These are phyloP conservation scores for Lypha dubia DNA, from an alignment of 2,888 invertebrate species.

Conservation along the genomic window DNA sequence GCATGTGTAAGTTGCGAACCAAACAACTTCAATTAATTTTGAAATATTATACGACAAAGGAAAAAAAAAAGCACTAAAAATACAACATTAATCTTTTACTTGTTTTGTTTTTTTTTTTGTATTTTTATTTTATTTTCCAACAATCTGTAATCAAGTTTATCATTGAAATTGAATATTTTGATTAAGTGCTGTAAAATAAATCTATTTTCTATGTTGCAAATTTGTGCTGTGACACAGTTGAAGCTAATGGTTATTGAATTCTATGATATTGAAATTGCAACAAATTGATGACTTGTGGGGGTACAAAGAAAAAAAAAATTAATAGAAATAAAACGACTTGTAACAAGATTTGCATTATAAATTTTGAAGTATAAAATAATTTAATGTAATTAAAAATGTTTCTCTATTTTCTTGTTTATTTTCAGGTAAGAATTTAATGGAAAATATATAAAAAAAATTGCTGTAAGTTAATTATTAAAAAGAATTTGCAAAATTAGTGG, in stretches of 20 bases:
- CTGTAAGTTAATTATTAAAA: conserved; percentile 20
- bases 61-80: no score
- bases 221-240: neutral
- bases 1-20: neutral
- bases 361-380: neutral
- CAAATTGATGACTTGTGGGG: conserved; percentile 8
- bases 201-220: conserved; percentile 15
- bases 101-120: conserved; percentile 9
- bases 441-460: neutral
- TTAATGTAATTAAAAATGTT: no score
- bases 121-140: conserved; percentile 22
- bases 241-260: conserved; percentile 2
- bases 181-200: conserved; percentile 58
- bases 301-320: neutral
- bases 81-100: neutral
- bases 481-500: neutral
- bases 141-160: neutral
- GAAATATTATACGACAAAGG: conserved; percentile 9
- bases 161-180: conserved; percentile 47
- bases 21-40: neutral
- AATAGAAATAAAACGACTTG: neutral
- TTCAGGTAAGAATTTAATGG: conserved; percentile 34
- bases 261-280: neutral
- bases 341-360: no score
- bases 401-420: conserved; percentile 30